phyloP scores from a whole-genome alignment of 2,888 invertebrate species.

The Epirrita christyi region DNA sequence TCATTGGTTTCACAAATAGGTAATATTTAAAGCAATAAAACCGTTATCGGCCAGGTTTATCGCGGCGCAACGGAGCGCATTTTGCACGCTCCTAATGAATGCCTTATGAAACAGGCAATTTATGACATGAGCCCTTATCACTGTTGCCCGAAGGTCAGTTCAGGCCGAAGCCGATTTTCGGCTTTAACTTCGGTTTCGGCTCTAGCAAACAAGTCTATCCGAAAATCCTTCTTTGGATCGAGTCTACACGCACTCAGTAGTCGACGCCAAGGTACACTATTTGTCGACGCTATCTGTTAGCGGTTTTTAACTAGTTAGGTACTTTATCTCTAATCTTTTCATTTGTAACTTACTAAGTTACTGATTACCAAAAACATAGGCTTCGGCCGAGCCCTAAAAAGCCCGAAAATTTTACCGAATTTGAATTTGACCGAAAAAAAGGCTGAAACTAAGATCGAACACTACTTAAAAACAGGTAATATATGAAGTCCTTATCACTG shows the following conservation, averaged over 20 bases:
- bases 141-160: conserved; percentile 46
- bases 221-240: background rate
- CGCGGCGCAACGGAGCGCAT: conserved; percentile 81
- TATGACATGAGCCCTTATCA: conserved; percentile 82
- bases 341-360: too few species aligned
- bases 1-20: conserved; percentile 72
- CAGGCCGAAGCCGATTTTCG: conserved; percentile 12
- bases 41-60: conserved; percentile 75
- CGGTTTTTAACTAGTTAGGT: too few species aligned
- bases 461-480: conserved; percentile 10
- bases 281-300: too few species aligned
- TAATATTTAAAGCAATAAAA: conserved; percentile 82
- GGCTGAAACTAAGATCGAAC: background rate
- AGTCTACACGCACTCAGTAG: background rate
- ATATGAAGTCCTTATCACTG: conserved; percentile 46
- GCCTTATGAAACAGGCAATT: conserved; percentile 84
- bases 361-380: too few species aligned
- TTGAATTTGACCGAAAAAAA: background rate
- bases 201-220: background rate
- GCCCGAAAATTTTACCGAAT: background rate
- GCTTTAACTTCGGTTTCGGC: conserved; percentile 1
- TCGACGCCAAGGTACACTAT: too few species aligned
- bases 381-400: too few species aligned
- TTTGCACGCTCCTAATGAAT: conserved; percentile 83
- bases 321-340: too few species aligned